phyloP scores from a whole-genome alignment of 2,113 vertebrate genomes.

The Menidia beryllina region DNA sequence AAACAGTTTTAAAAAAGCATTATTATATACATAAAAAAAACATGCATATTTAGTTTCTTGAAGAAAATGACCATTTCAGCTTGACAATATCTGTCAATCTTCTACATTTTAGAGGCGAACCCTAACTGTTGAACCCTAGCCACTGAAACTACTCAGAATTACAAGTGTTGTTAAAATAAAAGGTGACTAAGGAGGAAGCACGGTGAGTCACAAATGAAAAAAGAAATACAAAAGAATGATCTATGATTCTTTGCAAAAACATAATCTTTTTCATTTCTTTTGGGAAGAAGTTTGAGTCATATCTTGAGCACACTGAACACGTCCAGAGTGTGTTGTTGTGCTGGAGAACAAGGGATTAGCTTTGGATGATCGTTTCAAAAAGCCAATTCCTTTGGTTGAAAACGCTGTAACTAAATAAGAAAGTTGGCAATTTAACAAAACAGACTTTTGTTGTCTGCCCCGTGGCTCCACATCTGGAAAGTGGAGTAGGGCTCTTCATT shows the following conservation, averaged over 20 bases:
- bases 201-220: no score
- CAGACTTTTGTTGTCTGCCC: constrained; percentile 30
- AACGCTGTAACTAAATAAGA: background rate
- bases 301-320: constrained; percentile 33
- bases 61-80: no score
- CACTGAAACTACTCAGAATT: no score
- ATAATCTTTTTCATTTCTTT: no score
- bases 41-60: background rate
- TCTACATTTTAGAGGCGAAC: no score
- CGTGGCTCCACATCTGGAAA: constrained; percentile 31
- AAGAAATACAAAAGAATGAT: no score
- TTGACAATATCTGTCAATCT: no score
- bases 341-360: constrained; percentile 5
- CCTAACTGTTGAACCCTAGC: no score
- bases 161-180: no score
- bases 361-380: constrained; percentile 34
- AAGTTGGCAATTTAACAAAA: constrained; percentile 16
- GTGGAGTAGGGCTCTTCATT: constrained; percentile 50
- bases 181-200: no score
- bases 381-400: constrained; percentile 24
- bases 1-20: background rate
- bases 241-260: no score
- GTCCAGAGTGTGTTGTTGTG: constrained; percentile 22
- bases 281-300: constrained; percentile 7
- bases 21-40: background rate